These are phyloP conservation scores for Hydropotes inermis DNA, from an alignment of 2,113 vertebrate genomes.

Conservation along the genomic window DNA sequence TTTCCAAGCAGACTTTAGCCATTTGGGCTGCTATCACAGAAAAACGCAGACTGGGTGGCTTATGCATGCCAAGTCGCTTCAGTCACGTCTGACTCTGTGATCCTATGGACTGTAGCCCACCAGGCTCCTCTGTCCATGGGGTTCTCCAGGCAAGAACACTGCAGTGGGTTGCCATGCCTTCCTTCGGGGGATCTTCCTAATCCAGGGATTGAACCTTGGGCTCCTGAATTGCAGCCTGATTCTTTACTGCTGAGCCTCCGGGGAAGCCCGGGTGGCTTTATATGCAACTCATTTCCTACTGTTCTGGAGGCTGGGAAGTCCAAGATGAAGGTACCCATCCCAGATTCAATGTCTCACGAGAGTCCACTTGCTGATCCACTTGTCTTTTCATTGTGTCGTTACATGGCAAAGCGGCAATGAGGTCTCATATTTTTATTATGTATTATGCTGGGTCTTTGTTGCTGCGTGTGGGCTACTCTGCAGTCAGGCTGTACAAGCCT, in stretches of 20 bases:
- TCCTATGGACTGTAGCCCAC: background rate
- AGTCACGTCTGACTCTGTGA: background rate
- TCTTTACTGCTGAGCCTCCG: background rate
- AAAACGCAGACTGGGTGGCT: background rate
- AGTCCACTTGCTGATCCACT: background rate
- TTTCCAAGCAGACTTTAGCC: background rate
- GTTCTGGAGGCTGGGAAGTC: background rate
- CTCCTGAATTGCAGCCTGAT: background rate
- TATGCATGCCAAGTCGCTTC: background rate
- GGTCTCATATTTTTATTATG: background rate
- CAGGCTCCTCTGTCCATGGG: background rate
- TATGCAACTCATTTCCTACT: background rate
- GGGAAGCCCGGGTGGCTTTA: background rate
- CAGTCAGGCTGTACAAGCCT: fast-evolving
- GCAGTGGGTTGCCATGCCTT: background rate
- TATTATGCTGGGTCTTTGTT: background rate
- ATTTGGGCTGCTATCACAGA: background rate
- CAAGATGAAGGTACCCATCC: background rate
- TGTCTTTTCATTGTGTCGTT: background rate
- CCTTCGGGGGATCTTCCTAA: background rate
- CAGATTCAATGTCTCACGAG: background rate
- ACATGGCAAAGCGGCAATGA: background rate
- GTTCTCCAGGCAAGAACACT: background rate
- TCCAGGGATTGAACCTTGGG: background rate
- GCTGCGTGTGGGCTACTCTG: background rate